Percentiles rank a stretch among this genome's conserved stretches.
Conservation (phyloP, 2,888 invertebrate genomes). For the Operophtera brumata region DNA sequence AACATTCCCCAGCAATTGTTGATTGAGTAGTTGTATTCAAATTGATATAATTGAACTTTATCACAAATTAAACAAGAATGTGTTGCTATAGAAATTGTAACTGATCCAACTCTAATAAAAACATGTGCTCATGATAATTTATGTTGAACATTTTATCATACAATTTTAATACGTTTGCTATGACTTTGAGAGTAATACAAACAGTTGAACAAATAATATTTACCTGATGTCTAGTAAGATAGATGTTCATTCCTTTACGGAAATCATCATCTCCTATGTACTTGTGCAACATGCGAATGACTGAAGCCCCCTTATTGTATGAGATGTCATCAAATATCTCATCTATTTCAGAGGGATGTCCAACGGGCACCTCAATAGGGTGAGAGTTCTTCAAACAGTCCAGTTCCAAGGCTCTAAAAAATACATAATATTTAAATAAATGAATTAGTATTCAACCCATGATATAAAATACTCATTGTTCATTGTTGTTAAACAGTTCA, state of each 20-base stretch:
- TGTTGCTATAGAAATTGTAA: neutral
- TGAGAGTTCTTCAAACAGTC: constrained; percentile 96
- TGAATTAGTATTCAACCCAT: constrained; percentile 24
- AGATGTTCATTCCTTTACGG: constrained; percentile 94
- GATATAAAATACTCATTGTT: constrained; percentile 18
- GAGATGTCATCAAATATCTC: constrained; percentile 99
- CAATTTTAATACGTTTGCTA: neutral
- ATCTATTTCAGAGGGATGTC: constrained; percentile 96
- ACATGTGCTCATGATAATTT: neutral
- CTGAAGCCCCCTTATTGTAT: constrained; percentile 96
- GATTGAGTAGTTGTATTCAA: neutral
- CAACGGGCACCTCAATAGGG: constrained; percentile 97
- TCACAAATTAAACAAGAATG: neutral
- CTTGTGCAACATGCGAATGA: constrained; percentile 96
- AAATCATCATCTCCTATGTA: constrained; percentile 97
- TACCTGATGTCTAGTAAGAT: constrained; percentile 90
- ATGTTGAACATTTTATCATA: neutral
- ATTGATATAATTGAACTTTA: neutral
- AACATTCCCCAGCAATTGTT: neutral
- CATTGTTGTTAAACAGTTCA: constrained; percentile 36
- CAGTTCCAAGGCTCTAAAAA: constrained; percentile 87
- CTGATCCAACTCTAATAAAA: neutral
- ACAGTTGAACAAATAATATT: constrained; percentile 6
- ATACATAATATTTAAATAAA: constrained; percentile 14
- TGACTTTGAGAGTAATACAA: neutral